Base-by-base conservation (phyloP, 2,888 invertebrate genomes). In the Lamellibrachia columna region DNA sequence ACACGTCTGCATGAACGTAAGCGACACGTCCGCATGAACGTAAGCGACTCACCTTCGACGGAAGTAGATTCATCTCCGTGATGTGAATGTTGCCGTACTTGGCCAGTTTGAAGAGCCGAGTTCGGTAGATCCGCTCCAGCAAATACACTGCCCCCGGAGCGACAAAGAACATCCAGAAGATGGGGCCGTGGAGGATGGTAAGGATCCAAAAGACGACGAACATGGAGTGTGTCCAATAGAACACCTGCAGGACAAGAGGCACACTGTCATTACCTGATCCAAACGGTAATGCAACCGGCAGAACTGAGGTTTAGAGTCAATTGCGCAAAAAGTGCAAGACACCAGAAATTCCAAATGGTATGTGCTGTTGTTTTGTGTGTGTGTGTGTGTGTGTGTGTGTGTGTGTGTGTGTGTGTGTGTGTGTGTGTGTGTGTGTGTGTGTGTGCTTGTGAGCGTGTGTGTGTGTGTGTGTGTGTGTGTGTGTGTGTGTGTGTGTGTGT, bases 121-220 rank as follows among this genome's bases (percentile, higher is more conserved):
- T 91, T 53, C 91, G 4, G 58, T 91, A 91, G 52, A 91, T 91
- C 91, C 58, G 91, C 53, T 99, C 99, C 0, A 98, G 96, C 0
- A 98, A 94, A 96, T 98, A 99, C 0, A 98, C 97, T 1, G 98
- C 95, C 0, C 98, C 98, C 0, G 99, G 99, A 2, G 98, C 96
- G 60, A 98, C 97, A 96, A 99, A 98, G 99, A 99, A 99, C 96
- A 98, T 98, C 98, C 99, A 99, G 96, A 98, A 99, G 96, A 98
- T 98, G 0, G 98, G 98, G 0, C 98, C 98, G 96, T 99, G 99
- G 93, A 99, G 97, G 91, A 98, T 97, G 22, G 98, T 97, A 3
- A 99, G 96, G 52, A 98, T 92, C 98, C 98, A 99, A 96, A 98
- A 99, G 0, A 98, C 98, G 3, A 98, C 97, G 96, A 98, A 96